Evolutionary conservation across 2,888 invertebrate species (phyloP).

Genomic region (Sphaerophoria taeniata): DNA sequence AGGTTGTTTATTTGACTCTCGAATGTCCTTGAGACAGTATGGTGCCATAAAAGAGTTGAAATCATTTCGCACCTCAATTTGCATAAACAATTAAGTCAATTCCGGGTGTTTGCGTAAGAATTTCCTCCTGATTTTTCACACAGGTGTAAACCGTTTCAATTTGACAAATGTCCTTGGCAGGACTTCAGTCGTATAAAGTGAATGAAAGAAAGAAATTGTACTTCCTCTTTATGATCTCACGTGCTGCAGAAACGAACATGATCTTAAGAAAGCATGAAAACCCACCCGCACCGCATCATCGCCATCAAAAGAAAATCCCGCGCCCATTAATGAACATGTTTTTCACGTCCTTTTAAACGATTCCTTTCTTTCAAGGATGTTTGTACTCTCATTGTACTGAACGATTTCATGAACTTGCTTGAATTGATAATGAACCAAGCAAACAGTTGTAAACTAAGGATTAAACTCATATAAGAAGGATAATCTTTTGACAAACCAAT

Average conservation of each 20-base stretch:
- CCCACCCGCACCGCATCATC: neutral
- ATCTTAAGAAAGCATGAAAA: constrained; percentile 12
- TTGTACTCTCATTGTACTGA: constrained; percentile 10
- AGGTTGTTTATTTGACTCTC: neutral
- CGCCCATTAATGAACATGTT: constrained; percentile 28
- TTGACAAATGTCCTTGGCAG: constrained; percentile 12
- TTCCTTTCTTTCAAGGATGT: constrained; percentile 42
- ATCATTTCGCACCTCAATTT: constrained; percentile 61
- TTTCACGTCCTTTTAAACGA: constrained; percentile 31
- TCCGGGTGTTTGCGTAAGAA: constrained; percentile 53
- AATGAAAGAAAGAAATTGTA: constrained; percentile 21
- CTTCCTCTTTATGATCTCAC: constrained; percentile 60
- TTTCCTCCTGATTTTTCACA: constrained; percentile 51
- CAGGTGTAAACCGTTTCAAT: constrained; percentile 48
- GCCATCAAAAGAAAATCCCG: constrained; percentile 44
- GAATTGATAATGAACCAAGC: constrained; percentile 33
- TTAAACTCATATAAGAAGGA: constrained; percentile 56
- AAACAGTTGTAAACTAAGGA: constrained; percentile 48
- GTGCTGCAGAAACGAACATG: constrained; percentile 55
- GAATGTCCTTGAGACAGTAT: constrained; percentile 43
- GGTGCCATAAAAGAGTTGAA: neutral
- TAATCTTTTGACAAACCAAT: constrained; percentile 70
- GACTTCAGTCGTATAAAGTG: neutral
- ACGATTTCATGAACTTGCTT: neutral
- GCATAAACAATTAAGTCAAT: constrained; percentile 20